Percentiles rank a stretch among this genome's conserved stretches.
These are phyloP conservation scores for Amphimallon solstitiale DNA, from an alignment of 2,888 invertebrate genomes.

Conservation along the genomic window DNA sequence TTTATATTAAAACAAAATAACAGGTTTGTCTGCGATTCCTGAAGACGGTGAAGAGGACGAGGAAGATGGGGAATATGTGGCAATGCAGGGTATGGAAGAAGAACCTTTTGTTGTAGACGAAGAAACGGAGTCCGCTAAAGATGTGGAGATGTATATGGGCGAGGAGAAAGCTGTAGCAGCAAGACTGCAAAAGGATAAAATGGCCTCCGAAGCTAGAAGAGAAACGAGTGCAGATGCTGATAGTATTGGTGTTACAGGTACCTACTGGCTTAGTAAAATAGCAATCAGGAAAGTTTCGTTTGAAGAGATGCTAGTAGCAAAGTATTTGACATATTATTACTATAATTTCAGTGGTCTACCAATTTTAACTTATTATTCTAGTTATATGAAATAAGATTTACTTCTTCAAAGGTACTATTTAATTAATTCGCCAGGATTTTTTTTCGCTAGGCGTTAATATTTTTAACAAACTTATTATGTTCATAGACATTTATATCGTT, in stretches of 20 bases:
- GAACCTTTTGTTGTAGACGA: background rate
- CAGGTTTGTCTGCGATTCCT: slow-evolving; percentile 5
- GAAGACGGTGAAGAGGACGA: slow-evolving; percentile 52
- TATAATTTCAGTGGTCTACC: too few relatives aligned
- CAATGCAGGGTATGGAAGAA: slow-evolving; percentile 17
- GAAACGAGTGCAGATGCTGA: slow-evolving; percentile 38
- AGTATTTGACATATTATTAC: too few relatives aligned
- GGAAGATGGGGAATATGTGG: slow-evolving; percentile 22
- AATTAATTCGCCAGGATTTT: too few relatives aligned
- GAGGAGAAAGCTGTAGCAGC: slow-evolving; percentile 19
- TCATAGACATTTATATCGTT: too few relatives aligned
- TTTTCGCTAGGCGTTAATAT: too few relatives aligned
- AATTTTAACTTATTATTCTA: too few relatives aligned
- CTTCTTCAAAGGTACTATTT: too few relatives aligned
- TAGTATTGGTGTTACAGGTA: slow-evolving; percentile 16
- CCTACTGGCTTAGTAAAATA: background rate
- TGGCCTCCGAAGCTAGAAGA: slow-evolving; percentile 2
- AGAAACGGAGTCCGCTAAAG: slow-evolving; percentile 2
- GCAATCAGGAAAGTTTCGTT: background rate
- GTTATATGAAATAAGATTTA: too few relatives aligned
- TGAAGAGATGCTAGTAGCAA: too few relatives aligned
- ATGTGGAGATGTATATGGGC: slow-evolving; percentile 10
- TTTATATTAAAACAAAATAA: background rate
- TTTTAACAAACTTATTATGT: too few relatives aligned
- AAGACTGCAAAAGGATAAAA: slow-evolving; percentile 17